A percentile compares a stretch with the other conserved stretches of the same genome.
These are phyloP conservation scores for Corynorhinus townsendii DNA, from an alignment of 2,113 vertebrate species.

Conservation along the genomic window DNA sequence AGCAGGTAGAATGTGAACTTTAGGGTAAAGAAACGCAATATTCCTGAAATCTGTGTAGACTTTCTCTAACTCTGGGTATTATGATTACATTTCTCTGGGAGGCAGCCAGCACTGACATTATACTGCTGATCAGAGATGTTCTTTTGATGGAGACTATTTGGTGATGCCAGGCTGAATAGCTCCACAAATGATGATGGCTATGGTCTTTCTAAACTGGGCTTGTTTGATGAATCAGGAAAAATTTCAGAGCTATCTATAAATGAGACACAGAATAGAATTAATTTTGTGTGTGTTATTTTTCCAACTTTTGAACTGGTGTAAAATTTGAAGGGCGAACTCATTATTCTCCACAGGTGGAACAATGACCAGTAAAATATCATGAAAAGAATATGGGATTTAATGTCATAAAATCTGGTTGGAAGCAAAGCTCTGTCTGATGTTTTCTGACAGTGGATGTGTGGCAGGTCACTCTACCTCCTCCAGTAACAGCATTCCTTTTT, in stretches of 20 bases:
- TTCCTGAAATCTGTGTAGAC: slow-evolving; percentile 33
- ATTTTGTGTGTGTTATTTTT: background rate
- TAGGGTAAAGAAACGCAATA: slow-evolving; percentile 55
- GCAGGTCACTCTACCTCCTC: background rate
- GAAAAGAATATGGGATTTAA: background rate
- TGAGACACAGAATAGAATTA: background rate
- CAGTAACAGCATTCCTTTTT: background rate
- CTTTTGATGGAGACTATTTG: slow-evolving; percentile 31
- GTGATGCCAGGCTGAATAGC: background rate
- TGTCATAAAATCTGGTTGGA: background rate
- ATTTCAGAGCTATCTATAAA: background rate
- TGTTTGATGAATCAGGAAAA: slow-evolving; percentile 2
- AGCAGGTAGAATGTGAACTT: slow-evolving; percentile 38
- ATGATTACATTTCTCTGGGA: slow-evolving; percentile 50
- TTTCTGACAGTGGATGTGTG: background rate
- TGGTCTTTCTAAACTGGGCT: background rate
- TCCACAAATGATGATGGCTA: background rate
- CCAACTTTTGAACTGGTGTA: background rate
- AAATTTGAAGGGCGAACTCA: background rate
- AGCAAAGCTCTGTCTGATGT: background rate
- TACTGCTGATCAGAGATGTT: background rate
- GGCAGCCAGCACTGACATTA: background rate
- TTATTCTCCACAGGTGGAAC: background rate
- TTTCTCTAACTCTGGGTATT: slow-evolving; percentile 45
- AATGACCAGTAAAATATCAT: background rate